Percentiles rank a stretch among this genome's conserved stretches.
These are phyloP conservation scores for Siphlonurus alternatus DNA, from an alignment of 2,888 invertebrate species.

Conservation along the genomic window DNA sequence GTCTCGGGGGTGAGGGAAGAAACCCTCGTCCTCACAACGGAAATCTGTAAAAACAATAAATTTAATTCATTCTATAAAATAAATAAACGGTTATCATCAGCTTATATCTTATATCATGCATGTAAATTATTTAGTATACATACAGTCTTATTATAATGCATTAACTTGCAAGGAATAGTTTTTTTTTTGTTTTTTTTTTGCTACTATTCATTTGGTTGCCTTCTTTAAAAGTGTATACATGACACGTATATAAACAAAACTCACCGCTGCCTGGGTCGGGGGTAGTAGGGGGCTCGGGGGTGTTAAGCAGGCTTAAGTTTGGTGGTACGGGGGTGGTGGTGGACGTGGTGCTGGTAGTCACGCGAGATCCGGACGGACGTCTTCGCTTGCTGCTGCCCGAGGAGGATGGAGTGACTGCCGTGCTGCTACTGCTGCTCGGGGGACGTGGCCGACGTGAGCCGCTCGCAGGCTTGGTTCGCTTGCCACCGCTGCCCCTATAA, in stretches of 20 bases:
- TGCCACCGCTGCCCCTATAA: not conserved
- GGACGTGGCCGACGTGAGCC: not conserved
- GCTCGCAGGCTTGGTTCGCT: not conserved
- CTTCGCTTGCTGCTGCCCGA: not conserved
- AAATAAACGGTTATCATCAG: too few relatives aligned
- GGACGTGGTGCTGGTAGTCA: constrained; percentile 36
- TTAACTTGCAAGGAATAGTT: too few relatives aligned
- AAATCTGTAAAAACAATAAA: constrained; percentile 44
- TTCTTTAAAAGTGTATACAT: too few relatives aligned
- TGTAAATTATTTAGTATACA: not conserved
- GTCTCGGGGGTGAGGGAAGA: constrained; percentile 79
- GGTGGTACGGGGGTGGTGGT: constrained; percentile 25
- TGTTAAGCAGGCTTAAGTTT: constrained; percentile 26
- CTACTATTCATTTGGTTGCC: too few relatives aligned
- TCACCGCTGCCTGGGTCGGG: constrained; percentile 73
- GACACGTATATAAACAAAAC: too few relatives aligned
- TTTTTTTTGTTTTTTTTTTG: not conserved
- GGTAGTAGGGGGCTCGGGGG: constrained; percentile 74
- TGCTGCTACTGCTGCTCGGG: not conserved
- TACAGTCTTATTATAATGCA: not conserved
- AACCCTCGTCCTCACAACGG: constrained; percentile 84
- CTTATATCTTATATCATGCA: not conserved
- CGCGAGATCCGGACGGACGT: constrained; percentile 18
- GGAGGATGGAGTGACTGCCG: not conserved
- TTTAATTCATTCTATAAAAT: not conserved